Evolutionary conservation across 1,140 invertebrate species (phyloP).

Genomic region (Scaptomyza hsui): DNA sequence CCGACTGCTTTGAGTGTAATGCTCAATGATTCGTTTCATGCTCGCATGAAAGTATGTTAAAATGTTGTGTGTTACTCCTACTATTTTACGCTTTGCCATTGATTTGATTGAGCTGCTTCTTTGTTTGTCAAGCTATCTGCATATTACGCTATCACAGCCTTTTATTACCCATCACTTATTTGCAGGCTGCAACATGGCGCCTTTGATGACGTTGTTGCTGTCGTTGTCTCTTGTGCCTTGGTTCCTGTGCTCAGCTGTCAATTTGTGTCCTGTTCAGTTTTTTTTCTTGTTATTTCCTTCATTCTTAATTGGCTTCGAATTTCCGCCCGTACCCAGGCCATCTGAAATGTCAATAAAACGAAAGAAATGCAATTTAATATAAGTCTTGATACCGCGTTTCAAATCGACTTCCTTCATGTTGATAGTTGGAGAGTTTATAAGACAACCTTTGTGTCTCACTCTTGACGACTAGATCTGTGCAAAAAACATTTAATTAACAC

Average conservation of each 20-base stretch:
- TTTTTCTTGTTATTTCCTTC: slow-evolving; percentile 66
- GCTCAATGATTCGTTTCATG: slow-evolving; percentile 34
- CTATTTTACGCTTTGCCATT: slow-evolving; percentile 35
- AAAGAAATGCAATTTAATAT: slow-evolving; percentile 56
- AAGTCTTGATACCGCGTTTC: slow-evolving; percentile 27
- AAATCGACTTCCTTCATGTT: background rate
- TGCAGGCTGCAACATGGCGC: slow-evolving; percentile 22
- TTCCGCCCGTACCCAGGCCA: slow-evolving; percentile 54
- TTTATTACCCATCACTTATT: slow-evolving; percentile 7
- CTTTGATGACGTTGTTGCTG: slow-evolving; percentile 2
- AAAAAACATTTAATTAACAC: slow-evolving; percentile 73
- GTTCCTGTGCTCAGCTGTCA: slow-evolving; percentile 51
- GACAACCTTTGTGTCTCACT: slow-evolving; percentile 8
- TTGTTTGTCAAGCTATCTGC: slow-evolving; percentile 44
- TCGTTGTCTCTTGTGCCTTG: slow-evolving; percentile 22
- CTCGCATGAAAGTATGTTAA: slow-evolving; percentile 1
- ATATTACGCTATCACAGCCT: slow-evolving; percentile 17
- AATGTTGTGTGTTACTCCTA: slow-evolving; percentile 13
- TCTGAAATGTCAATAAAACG: slow-evolving; percentile 32
- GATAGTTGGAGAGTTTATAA: background rate
- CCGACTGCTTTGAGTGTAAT: slow-evolving; percentile 23
- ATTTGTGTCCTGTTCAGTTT: slow-evolving; percentile 59
- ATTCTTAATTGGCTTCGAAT: slow-evolving; percentile 80
- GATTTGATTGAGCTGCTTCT: slow-evolving; percentile 58
- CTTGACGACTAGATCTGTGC: slow-evolving; percentile 12